Evolutionary conservation across 2,888 invertebrate species (phyloP).

Genomic region (Hirtodrosophila histrioides): DNA sequence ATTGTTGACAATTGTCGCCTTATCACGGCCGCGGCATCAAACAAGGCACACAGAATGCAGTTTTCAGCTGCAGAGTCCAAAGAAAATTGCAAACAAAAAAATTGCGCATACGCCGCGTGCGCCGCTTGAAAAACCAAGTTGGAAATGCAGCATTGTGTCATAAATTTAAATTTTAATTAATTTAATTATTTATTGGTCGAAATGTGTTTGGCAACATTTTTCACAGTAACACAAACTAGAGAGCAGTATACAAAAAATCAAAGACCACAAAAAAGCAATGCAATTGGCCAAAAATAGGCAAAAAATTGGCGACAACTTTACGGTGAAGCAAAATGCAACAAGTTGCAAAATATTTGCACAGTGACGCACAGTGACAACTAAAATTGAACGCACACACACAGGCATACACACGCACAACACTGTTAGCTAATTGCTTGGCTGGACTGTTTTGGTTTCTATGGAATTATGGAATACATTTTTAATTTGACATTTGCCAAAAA

Average conservation of each 20-base stretch:
- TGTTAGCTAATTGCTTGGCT: conserved; percentile 72
- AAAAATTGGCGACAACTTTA: conserved; percentile 47
- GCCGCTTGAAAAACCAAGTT: conserved; percentile 29
- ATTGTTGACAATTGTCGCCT: conserved; percentile 80
- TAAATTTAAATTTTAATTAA: conserved; percentile 80
- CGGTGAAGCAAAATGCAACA: conserved; percentile 52
- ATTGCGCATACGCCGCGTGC: conserved; percentile 71
- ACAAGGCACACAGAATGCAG: conserved; percentile 72
- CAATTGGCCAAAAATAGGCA: conserved; percentile 67
- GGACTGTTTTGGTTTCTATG: conserved; percentile 56
- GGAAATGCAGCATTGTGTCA: conserved; percentile 66
- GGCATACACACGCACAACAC: conserved; percentile 17
- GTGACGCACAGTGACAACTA: conserved; percentile 67
- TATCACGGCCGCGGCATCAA: conserved; percentile 73
- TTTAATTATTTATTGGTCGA: conserved; percentile 77
- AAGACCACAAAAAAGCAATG: conserved; percentile 45
- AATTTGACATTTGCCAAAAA: conserved; percentile 77
- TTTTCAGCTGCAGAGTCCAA: conserved; percentile 39
- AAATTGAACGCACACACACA: conserved; percentile 47
- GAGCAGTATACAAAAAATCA: conserved; percentile 11
- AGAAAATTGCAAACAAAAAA: conserved; percentile 42
- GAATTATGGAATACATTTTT: conserved; percentile 79
- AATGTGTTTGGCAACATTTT: conserved; percentile 64
- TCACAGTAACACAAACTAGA: conserved; percentile 48
- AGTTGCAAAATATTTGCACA: conserved; percentile 72